A percentile compares a stretch with the other conserved stretches of the same genome.
phyloP scores from a whole-genome alignment of 2,888 invertebrate species.

The Lasioglossum morio region DNA sequence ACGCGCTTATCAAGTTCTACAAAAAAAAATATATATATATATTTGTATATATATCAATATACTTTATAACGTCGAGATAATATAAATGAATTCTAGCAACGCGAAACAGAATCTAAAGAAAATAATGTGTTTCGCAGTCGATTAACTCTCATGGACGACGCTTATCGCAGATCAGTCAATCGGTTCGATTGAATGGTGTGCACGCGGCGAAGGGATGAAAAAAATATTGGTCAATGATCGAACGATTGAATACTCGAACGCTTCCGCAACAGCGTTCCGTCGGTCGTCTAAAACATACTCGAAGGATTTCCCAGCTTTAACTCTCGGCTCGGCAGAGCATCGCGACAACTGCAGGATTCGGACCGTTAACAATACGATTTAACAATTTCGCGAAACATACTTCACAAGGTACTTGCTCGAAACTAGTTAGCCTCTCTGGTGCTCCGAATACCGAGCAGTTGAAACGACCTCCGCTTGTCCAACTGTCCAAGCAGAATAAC shows the following conservation, averaged over 20 bases:
- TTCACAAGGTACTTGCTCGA: neutral
- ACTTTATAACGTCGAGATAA: conserved; percentile 19
- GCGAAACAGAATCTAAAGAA: neutral
- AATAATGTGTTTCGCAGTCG: neutral
- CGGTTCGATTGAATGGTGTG: neutral
- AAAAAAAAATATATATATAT: conserved; percentile 11
- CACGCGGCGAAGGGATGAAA: conserved; percentile 17
- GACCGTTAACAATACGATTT: neutral
- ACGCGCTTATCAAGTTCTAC: neutral
- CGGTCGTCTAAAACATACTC: conserved; percentile 40
- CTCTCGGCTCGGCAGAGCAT: neutral
- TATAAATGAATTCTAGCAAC: conserved; percentile 18
- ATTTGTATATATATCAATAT: conserved; percentile 11
- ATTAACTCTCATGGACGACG: neutral
- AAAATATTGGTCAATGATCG: conserved; percentile 30
- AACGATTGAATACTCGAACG: conserved; percentile 16
- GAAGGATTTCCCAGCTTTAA: neutral
- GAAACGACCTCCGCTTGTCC: neutral
- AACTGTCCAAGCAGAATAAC: neutral
- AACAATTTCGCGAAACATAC: neutral
- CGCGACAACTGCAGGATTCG: neutral
- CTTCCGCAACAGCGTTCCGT: conserved; percentile 32
- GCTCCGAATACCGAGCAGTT: neutral
- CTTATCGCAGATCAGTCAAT: conserved; percentile 7
- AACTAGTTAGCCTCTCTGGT: neutral